Percentiles rank a stretch among this genome's conserved stretches.
Conservation (phyloP, 2,113 vertebrate species). For the Oreotragus oreotragus region DNA sequence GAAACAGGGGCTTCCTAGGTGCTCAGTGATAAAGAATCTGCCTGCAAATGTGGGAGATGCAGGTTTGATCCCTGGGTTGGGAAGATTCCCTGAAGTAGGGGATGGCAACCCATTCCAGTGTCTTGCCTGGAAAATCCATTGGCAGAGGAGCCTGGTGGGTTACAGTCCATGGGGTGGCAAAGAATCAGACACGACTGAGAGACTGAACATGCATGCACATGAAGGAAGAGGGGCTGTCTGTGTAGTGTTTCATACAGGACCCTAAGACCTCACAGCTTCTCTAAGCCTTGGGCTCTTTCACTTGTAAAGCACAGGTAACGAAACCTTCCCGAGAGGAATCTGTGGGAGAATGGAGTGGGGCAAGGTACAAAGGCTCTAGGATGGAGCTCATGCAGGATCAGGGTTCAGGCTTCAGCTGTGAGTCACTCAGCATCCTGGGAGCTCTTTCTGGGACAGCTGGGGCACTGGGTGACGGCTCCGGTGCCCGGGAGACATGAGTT, state of each 20-base stretch:
- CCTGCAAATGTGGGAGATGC: background rate
- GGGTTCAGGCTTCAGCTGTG: background rate
- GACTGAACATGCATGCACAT: background rate
- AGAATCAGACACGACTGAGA: background rate
- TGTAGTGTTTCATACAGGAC: background rate
- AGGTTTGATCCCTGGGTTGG: background rate
- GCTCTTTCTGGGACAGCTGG: background rate
- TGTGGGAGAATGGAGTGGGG: background rate
- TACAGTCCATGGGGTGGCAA: background rate
- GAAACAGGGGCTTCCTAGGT: background rate
- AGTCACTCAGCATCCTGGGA: background rate
- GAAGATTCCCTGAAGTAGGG: background rate
- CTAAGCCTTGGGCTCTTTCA: background rate
- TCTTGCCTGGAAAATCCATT: background rate
- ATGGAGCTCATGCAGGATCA: accelerated
- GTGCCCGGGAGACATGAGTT: accelerated
- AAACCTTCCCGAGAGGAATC: background rate
- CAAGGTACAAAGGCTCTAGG: accelerated
- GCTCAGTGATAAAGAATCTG: background rate
- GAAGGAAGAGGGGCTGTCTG: background rate
- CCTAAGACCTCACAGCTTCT: background rate
- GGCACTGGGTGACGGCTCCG: too few relatives aligned
- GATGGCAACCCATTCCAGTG: background rate
- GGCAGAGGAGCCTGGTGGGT: background rate
- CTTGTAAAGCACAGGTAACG: background rate